Percentiles rank a stretch among this genome's conserved stretches.
phyloP scores from a whole-genome alignment of 2,797 vertebrate species.

The Coreius guichenoti region DNA sequence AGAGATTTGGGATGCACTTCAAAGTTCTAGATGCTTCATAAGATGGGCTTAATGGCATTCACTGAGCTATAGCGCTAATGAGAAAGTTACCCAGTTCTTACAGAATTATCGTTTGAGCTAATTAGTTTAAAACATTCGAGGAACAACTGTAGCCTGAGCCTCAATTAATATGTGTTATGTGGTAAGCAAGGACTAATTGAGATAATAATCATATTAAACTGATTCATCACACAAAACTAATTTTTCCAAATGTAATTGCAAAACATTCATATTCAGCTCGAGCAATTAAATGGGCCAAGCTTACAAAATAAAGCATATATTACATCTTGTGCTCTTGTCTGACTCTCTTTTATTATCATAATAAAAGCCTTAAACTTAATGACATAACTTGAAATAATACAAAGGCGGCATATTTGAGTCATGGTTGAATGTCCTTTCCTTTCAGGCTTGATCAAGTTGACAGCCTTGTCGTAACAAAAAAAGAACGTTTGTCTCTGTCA shows the following conservation, averaged over 20 bases:
- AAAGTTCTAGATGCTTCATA: conserved; percentile 36
- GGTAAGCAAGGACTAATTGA: conserved; percentile 34
- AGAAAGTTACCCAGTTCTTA: conserved; percentile 36
- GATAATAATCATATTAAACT: conserved; percentile 36
- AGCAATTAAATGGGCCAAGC: conserved; percentile 10
- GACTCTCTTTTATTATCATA: not conserved
- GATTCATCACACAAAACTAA: conserved; percentile 33
- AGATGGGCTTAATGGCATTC: conserved; percentile 29
- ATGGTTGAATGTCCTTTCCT: conserved; percentile 7
- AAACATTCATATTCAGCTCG: conserved; percentile 8
- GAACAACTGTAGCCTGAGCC: conserved; percentile 26
- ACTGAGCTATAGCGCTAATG: conserved; percentile 17
- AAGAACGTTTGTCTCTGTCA: not conserved
- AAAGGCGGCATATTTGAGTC: not conserved
- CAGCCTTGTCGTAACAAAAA: conserved; percentile 5
- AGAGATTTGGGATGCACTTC: conserved; percentile 26
- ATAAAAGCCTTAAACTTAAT: conserved; percentile 28
- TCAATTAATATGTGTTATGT: conserved; percentile 42
- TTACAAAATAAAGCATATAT: conserved; percentile 26
- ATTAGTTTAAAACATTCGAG: conserved; percentile 29
- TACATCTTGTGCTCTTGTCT: not conserved
- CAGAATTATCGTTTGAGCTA: conserved; percentile 39
- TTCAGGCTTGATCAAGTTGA: conserved; percentile 11
- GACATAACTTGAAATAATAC: conserved; percentile 15
- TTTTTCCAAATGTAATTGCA: conserved; percentile 33